Base-by-base conservation (phyloP, 2,888 invertebrate species). In the Eurytoma californica region DNA sequence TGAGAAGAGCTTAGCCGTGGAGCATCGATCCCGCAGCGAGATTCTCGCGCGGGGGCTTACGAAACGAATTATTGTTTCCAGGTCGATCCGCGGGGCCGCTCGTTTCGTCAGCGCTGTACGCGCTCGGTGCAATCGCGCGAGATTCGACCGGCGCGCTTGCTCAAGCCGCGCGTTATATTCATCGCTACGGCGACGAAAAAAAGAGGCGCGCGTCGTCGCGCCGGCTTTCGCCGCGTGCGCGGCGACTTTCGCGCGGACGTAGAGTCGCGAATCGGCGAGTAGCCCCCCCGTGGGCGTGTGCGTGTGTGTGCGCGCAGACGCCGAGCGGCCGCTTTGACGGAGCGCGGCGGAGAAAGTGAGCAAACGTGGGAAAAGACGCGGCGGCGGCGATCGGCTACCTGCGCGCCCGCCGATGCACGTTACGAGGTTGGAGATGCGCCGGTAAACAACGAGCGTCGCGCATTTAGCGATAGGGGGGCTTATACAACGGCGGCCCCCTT, bases 341-440 rank as follows among this genome's bases (percentile, higher is more conserved):
- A 30, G 53, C 39, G 1, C 24, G 24, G 24, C 16, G 66, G 74
- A 79, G 79, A 79, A 79, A 79, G 74, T 79, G 24, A 69, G 65
- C 18, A 65, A 65, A 79, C 55, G 60, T 69, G 79, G 67, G 74
- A 79, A 39, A 79, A 28, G 20, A 63, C 63, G 16, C n/a, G 28
- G 63, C 47, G 39, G 53, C 12, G 51, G 63, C 55, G 39, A 49
- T 47, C 39, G 65, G 14, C n/a, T n/a, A 28, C n/a, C 51, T 47
- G 55, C 24, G 7, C 12, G 39, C 24, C 3, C 58, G 53, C 47
- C 66, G 30, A 16, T 53, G 51, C 18, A 58, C 30, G 16, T 69
- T 20, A 47, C 68, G 58, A 58, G 58, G 24, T 2, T 9, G 39
- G 39, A 39, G 39, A 39, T 39, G 39, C 39, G 39, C 39, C 9